Evolutionary conservation across 2,113 vertebrate genomes (phyloP).

Genomic region (Anolis carolinensis): DNA sequence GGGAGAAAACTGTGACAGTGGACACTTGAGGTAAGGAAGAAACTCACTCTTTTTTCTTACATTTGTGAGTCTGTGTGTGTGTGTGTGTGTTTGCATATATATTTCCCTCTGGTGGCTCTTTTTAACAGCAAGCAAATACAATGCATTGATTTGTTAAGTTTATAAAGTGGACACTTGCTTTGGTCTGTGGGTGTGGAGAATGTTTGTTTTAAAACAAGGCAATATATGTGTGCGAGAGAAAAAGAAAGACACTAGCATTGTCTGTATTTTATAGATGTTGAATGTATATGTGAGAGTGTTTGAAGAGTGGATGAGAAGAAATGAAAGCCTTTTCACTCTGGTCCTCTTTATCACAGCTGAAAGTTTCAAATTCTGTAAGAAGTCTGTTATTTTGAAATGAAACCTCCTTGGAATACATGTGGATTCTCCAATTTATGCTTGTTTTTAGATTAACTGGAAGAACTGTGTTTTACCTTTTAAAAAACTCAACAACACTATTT

Average conservation of each 20-base stretch:
- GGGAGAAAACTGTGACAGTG: constrained; percentile 33
- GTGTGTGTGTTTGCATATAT: neutral
- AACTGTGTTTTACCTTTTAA: neutral
- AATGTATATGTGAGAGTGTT: neutral
- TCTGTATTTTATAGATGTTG: neutral
- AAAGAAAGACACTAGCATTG: neutral
- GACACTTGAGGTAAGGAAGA: constrained; percentile 75
- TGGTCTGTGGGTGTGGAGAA: neutral
- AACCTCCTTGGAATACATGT: neutral
- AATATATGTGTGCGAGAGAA: too few species aligned
- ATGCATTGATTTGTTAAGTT: constrained; percentile 34
- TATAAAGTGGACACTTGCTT: constrained; percentile 43
- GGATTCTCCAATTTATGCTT: neutral
- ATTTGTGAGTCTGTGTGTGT: neutral
- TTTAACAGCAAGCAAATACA: constrained; percentile 42
- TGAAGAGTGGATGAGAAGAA: neutral
- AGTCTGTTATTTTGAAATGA: neutral
- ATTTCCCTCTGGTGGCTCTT: constrained; percentile 48
- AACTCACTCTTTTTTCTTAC: constrained; percentile 50
- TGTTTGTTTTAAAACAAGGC: neutral
- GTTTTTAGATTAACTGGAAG: constrained; percentile 19
- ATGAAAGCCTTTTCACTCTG: neutral
- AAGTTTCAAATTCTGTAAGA: constrained; percentile 44
- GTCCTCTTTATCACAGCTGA: neutral
- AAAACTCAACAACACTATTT: neutral